Percentiles rank a stretch among this genome's conserved stretches.
These are phyloP conservation scores for Anoplius nigerrimus DNA, from an alignment of 2,888 invertebrate genomes.

Conservation along the genomic window DNA sequence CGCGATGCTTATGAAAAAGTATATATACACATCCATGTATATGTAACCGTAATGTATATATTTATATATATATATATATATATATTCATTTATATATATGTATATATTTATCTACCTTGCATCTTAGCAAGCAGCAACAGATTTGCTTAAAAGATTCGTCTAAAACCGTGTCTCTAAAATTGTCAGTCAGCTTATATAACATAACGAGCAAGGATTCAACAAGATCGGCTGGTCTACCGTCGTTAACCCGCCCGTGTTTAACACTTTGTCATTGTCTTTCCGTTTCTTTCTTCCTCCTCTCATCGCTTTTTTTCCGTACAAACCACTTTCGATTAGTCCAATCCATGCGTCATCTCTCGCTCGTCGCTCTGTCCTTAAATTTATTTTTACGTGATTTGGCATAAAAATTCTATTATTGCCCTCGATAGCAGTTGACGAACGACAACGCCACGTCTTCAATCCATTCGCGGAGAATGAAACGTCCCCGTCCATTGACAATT, in stretches of 20 bases:
- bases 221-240: constrained; percentile 55
- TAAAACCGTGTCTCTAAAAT: constrained; percentile 64
- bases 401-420: constrained; percentile 55
- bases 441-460: constrained; percentile 24
- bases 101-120: constrained; percentile 42
- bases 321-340: no score
- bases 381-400: constrained; percentile 15
- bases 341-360: no score
- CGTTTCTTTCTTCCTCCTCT: neutral
- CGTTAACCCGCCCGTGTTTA: constrained; percentile 45
- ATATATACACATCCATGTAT: constrained; percentile 51
- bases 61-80: constrained; percentile 34
- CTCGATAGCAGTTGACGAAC: constrained; percentile 46
- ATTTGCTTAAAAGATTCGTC: constrained; percentile 62
- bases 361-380: neutral
- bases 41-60: constrained; percentile 40
- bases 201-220: constrained; percentile 62
- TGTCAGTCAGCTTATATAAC: constrained; percentile 65
- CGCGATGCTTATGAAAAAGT: constrained; percentile 49
- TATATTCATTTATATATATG: constrained; percentile 29
- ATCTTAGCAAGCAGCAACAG: constrained; percentile 60
- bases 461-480: constrained; percentile 29
- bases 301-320: neutral
- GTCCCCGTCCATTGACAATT: no score
- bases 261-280: constrained; percentile 42